Base-by-base conservation (phyloP, 1,140 invertebrate genomes). In the Drosophila insularis region DNA sequence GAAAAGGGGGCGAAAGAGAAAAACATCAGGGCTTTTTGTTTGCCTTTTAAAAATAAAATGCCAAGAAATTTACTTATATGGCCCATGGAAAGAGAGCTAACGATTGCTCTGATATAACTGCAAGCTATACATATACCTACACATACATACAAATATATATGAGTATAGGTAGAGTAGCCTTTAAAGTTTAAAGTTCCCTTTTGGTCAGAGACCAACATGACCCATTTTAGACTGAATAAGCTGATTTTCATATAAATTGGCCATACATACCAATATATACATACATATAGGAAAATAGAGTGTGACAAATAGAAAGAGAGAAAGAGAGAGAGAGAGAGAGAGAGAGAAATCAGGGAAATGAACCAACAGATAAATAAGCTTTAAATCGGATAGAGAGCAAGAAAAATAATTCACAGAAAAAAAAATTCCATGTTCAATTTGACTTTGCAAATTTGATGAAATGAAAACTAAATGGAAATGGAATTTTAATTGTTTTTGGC, bases 21-120 rank as follows among this genome's bases (percentile, higher is more conserved):
- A 86, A 71, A 53, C 37, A 66, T 65, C 27, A 50, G 43, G 69
- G 71, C 65, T 69, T 81, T 84, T 74, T 74, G 73, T 84, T 74
- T 74, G 73, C 81, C 61, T 65, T 77, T 73, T 77, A 80, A 62
- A 73, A 77, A 80, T 70, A 68, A 78, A 85, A 78, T 70, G 60
- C 23, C 68, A 37, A 58, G 76, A 59, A 63, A 70, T 27, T 31
- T 66, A 74, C 58, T 63, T 76, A 63, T 70, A 46, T 63, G 40
- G 39, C 21, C 1, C 7, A 7, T 54, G 32, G 13, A 2, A 21
- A 50, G 11, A 50, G 43, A 50, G 43, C 43, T 46, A 46, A 46
- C 43, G 50, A 21, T 23, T 54, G 50, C 23, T 23, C 53, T 55
- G 53, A 58, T 31, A 58, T 58, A 58, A 35, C 31, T 17, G 55